Conservation (phyloP, 2,888 invertebrate species). For the Agrypnus murinus region DNA sequence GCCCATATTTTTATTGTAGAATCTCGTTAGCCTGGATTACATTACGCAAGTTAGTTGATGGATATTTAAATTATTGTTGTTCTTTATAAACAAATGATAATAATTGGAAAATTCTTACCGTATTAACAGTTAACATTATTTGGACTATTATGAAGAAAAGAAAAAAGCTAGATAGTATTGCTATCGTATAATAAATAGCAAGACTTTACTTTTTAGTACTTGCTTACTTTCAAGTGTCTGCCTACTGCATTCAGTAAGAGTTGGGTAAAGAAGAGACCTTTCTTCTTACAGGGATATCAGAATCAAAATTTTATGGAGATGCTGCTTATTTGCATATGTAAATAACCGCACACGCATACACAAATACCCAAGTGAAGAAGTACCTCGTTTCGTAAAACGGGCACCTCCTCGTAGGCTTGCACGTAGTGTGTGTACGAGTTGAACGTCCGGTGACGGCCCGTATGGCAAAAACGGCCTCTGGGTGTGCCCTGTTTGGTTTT, state of each 20-base stretch:
- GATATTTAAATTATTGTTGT: too few species aligned
- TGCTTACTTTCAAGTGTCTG: too few species aligned
- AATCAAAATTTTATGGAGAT: slow-evolving; percentile 22
- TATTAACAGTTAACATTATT: too few species aligned
- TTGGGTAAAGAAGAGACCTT: background rate
- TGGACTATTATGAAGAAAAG: too few species aligned
- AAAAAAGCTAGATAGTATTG: too few species aligned
- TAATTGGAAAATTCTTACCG: too few species aligned
- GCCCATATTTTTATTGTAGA: slow-evolving; percentile 25
- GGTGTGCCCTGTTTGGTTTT: slow-evolving; percentile 11
- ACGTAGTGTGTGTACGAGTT: slow-evolving; percentile 21
- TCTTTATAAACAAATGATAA: too few species aligned
- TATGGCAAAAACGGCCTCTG: slow-evolving; percentile 32
- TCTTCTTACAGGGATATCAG: slow-evolving; percentile 7
- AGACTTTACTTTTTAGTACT: too few species aligned
- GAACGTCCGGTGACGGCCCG: slow-evolving; percentile 33
- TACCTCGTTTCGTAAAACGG: slow-evolving; percentile 28
- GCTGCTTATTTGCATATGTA: slow-evolving; percentile 23
- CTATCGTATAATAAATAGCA: too few species aligned
- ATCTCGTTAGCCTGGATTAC: slow-evolving; percentile 41
- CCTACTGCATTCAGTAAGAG: too few species aligned
- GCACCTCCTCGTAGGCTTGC: slow-evolving; percentile 20
- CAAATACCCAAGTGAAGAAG: background rate
- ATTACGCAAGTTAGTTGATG: slow-evolving; percentile 27
- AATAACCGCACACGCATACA: slow-evolving; percentile 15